A percentile compares a stretch with the other conserved stretches of the same genome.
phyloP scores from a whole-genome alignment of 2,113 vertebrate species.

The Fregata magnificens region DNA sequence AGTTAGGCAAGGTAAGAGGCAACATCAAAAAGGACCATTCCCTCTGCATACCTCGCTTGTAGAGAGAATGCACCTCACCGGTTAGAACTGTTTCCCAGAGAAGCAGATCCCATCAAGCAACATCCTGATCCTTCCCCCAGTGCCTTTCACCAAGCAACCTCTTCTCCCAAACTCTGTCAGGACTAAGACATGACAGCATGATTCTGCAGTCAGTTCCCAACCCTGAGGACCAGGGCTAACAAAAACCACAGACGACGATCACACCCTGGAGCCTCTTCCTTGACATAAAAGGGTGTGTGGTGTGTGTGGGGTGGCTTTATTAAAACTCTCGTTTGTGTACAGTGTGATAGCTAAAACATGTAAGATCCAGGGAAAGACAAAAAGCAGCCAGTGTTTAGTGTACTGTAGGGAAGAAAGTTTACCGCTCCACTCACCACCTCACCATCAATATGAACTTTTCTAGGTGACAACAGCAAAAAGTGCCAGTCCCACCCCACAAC shows the following conservation, averaged over 20 bases:
- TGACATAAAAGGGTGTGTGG: not conserved
- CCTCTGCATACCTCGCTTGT: fast-evolving
- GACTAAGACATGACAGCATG: not conserved
- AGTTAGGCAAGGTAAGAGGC: not conserved
- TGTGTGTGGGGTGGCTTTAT: not conserved
- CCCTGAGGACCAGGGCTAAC: not conserved
- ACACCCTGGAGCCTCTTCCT: not conserved
- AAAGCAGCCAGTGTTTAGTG: not conserved
- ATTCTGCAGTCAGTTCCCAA: not conserved
- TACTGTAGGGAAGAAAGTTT: not conserved
- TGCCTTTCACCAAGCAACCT: not conserved
- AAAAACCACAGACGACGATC: fast-evolving
- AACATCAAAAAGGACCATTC: not conserved
- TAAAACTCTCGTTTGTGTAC: not conserved
- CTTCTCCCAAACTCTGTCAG: not conserved
- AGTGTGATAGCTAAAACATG: not conserved
- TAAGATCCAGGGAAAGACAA: not conserved
- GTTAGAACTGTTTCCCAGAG: not conserved
- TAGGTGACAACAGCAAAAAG: not conserved
- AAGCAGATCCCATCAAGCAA: not conserved
- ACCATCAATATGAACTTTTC: no score
- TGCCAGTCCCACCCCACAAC: not conserved
- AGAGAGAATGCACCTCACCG: fast-evolving
- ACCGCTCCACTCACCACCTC: not conserved
- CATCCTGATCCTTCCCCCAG: not conserved